Evolutionary conservation across 2,797 vertebrate genomes (phyloP).

Genomic region (Enteromius unitaeniatus): DNA sequence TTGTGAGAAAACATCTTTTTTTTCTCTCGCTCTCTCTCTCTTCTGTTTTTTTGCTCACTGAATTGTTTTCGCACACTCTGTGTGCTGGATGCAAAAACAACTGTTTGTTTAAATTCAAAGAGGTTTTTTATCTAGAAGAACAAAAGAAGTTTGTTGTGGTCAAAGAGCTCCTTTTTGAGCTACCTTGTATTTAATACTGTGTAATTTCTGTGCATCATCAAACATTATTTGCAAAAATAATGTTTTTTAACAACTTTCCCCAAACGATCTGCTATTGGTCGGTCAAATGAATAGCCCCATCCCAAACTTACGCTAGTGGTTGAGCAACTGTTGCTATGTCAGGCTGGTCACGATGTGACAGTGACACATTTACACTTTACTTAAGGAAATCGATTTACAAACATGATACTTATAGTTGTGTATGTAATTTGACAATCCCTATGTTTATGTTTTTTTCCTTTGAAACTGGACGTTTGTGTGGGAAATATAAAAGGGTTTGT

Average conservation of each 20-base stretch:
- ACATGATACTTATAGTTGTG: neutral
- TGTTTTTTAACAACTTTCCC: neutral
- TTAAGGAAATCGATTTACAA: neutral
- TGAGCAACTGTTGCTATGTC: neutral
- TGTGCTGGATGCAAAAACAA: neutral
- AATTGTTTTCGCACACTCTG: slow-evolving; percentile 5
- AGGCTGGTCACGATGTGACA: neutral
- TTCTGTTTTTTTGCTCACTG: neutral
- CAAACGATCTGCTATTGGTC: neutral
- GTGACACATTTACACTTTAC: neutral
- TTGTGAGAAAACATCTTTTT: slow-evolving; percentile 55
- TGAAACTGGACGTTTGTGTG: neutral
- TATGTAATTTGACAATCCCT: neutral
- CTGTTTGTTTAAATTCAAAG: slow-evolving; percentile 24
- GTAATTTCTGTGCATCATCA: neutral
- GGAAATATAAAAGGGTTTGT: neutral
- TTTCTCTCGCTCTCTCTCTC: slow-evolving; percentile 48
- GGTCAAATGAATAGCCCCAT: neutral
- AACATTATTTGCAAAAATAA: neutral
- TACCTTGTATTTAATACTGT: neutral
- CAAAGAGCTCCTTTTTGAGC: neutral
- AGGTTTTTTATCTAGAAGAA: slow-evolving; percentile 3
- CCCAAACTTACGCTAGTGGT: neutral
- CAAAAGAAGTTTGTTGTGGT: slow-evolving; percentile 1
- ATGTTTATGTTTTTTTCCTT: neutral